Evolutionary conservation across 1,140 invertebrate genomes (phyloP), one percentile per base, ranked within the genome.

Genomic region (Aphis gossypii): DNA sequence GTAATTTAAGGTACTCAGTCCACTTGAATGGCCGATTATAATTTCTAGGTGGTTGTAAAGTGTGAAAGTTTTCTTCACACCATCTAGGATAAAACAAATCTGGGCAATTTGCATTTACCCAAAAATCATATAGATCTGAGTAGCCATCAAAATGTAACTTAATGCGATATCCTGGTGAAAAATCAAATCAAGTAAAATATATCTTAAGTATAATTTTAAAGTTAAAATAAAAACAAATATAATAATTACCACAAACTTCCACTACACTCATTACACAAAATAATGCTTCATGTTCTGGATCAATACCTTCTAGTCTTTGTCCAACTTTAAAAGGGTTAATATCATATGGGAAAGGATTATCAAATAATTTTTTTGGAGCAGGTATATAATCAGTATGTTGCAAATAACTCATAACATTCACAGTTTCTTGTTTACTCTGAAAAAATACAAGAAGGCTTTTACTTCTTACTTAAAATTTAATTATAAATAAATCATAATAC

Each of bases 221-320:
- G 30, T 35, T 35, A 38, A 83, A 51, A n/a, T 4, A 56, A 76
- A 20, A 76, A 35, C 18, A n/a, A n/a, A 68, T 0, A 4, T 76
- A 21, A 44, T 84, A 98, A 96, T 95, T 94, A 94, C 96, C 96
- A 94, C 97, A 96, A 87, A 98, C 96, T 95, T 99, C 98, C 0
- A 97, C 97, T n/a, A 99, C 97, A n/a, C 97, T 97, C 46, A 98
- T 96, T 44, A 98, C 98, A 95, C 98, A 99, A 95, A 98, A 98
- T 86, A 98, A 95, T 0, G 97, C 97, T 90, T 98, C 98, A 95
- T 98, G 98, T 94, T 97, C 97, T 0, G 98, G 98, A 96, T 99
- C 98, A 93, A 99, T 98, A 1, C 98, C 98, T 96, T 99, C 99
- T 91, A 99, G 95, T 95, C 98, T 98, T 98, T 99, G 98, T 23